Base-by-base conservation (phyloP, 2,113 vertebrate genomes). In the Erinaceus europaeus region DNA sequence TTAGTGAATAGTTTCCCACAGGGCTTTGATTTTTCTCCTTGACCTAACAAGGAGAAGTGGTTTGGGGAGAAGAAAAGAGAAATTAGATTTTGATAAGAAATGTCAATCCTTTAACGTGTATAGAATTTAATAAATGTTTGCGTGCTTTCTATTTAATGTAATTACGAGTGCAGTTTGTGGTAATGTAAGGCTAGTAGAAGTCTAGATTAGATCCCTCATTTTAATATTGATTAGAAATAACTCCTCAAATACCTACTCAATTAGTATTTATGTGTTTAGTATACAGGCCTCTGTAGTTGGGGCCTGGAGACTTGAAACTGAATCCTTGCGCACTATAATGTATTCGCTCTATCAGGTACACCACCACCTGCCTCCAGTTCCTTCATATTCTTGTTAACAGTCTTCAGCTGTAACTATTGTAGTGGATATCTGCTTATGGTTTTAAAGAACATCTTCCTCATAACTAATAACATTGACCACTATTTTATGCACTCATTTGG, bases 1-100 rank as follows among this genome's bases (percentile, higher is more conserved):
- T 65, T 79, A 88, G 40, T 61, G 52, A 91, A 82, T 65, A 72
- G 50, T 20, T 88, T 90, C 44, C 50, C 68, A 90, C 6, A 61
- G 27, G 55, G 6, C 82, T 64, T 42, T 50, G 38, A 46, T 46
- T 73, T 88, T 74, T 86, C 91, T 76, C 34, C 18, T 62, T 90
- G 18, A 3, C 1, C 27, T 74, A 48, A 67, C 84, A 81, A 84
- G 61, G 15, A 84, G 10, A 73, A 21, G 38, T 57, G 36, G 40
- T 77, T 75, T 89, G 36, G 15, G 38, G 18, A 14, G 88, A 84
- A 8, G 79, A 18, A 55, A 55, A 27, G 75, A 55, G 65, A 81
- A 57, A 73, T 46, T 48, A 77, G 21, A 80, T 71, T 85, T 74
- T 74, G 71, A 82, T 86, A 67, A 67, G n/a, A 82, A 81, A 50